These are phyloP conservation scores for Montipora sp. DNA, from an alignment of 64 coral and sea anemone species.

Conservation along the genomic window DNA sequence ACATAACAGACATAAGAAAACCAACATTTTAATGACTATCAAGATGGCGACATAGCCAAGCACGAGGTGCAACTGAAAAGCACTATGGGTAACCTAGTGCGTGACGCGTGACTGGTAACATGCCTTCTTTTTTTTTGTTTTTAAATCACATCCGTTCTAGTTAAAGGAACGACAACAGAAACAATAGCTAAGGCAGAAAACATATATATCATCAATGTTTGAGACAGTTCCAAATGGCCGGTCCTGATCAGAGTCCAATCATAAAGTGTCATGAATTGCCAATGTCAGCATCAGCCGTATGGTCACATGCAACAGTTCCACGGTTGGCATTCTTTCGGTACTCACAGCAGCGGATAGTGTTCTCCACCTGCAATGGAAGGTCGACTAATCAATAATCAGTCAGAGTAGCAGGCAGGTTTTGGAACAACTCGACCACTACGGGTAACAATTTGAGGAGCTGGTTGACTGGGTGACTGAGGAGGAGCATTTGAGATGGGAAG, in stretches of 20 bases:
- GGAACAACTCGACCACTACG: conserved; percentile 33
- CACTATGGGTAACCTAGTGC: too few species aligned
- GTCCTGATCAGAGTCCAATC: background rate
- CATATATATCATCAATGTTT: background rate
- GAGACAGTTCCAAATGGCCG: background rate
- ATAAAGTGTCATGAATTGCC: background rate
- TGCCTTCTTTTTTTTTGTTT: too few species aligned
- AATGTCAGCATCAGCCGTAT: background rate
- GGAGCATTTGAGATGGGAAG: background rate
- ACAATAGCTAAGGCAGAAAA: too few species aligned
- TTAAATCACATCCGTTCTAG: too few species aligned
- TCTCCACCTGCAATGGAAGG: background rate
- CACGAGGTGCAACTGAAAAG: too few species aligned
- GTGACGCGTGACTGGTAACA: too few species aligned
- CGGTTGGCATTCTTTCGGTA: too few species aligned
- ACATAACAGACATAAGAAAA: too few species aligned
- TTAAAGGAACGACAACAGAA: too few species aligned
- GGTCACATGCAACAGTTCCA: too few species aligned
- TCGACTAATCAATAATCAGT: background rate
- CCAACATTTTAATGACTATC: too few species aligned
- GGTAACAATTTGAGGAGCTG: conserved; percentile 25
- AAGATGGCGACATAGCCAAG: too few species aligned
- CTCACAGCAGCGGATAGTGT: conserved; percentile 14
- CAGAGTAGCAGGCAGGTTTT: conserved; percentile 5
- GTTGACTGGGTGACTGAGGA: conserved; percentile 6